A percentile compares a stretch with the other conserved stretches of the same genome.
phyloP scores from a whole-genome alignment of 1,140 invertebrate genomes.

The Anoplolepis gracilipes region DNA sequence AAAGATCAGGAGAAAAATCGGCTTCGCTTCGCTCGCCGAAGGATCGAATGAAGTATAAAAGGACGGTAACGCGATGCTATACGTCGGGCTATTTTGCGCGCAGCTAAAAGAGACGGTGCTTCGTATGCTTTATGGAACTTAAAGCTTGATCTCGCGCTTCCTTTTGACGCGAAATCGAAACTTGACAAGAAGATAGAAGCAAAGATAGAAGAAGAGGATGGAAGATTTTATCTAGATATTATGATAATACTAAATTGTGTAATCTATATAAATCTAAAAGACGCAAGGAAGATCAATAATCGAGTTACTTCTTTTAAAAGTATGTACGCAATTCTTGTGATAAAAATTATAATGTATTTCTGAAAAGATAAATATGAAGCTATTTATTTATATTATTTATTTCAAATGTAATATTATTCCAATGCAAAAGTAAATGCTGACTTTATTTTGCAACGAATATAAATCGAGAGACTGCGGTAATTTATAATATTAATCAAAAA shows the following conservation, averaged over 20 bases:
- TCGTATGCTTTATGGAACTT: conserved; percentile 9
- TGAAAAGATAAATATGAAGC: neutral
- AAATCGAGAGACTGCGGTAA: neutral
- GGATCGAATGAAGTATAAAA: conserved; percentile 5
- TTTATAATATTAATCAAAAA: conserved; percentile 36
- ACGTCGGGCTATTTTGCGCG: neutral
- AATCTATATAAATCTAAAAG: neutral
- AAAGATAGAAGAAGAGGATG: neutral
- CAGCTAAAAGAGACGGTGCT: conserved; percentile 9
- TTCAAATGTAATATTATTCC: neutral
- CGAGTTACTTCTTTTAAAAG: neutral
- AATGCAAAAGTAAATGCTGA: neutral
- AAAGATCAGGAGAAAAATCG: conserved; percentile 16
- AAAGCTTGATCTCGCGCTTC: neutral
- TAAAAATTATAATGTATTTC: neutral
- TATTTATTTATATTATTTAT: neutral
- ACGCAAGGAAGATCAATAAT: neutral
- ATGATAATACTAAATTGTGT: neutral
- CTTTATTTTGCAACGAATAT: neutral
- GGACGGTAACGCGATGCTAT: neutral
- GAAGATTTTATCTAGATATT: neutral
- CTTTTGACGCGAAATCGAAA: neutral
- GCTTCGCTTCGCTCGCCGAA: neutral
- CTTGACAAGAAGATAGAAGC: conserved; percentile 5
- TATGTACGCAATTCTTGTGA: neutral